phyloP scores from a whole-genome alignment of 2,888 invertebrate species.

The Melanotus villosus region DNA sequence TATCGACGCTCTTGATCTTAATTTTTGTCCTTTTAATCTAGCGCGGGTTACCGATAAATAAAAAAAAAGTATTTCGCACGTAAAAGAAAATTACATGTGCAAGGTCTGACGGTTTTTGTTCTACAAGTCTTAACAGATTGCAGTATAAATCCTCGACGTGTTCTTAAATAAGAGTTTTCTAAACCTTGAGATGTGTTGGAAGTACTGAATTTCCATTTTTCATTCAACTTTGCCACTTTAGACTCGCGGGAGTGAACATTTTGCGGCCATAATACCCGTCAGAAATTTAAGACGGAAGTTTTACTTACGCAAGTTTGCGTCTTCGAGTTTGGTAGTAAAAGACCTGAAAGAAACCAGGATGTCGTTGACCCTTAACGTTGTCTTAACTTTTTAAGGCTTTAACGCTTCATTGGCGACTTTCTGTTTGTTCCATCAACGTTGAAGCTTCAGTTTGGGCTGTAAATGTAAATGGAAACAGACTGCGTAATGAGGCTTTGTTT shows the following conservation, averaged over 20 bases:
- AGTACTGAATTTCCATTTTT: constrained; percentile 18
- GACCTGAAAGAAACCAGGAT: constrained; percentile 29
- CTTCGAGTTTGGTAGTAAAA: constrained; percentile 19
- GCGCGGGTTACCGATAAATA: too few relatives aligned
- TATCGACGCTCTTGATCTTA: background rate
- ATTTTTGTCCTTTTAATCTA: background rate
- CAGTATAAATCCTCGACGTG: constrained; percentile 6
- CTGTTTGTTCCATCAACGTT: constrained; percentile 34
- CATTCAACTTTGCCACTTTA: constrained; percentile 17
- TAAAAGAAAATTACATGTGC: too few relatives aligned
- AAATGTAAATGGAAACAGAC: constrained; percentile 16
- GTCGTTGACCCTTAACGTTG: constrained; percentile 36
- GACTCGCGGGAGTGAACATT: background rate
- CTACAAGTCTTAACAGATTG: too few relatives aligned
- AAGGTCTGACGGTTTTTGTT: too few relatives aligned
- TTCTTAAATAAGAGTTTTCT: constrained; percentile 3
- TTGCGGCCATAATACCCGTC: background rate
- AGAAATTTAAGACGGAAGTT: constrained; percentile 21
- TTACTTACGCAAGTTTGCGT: constrained; percentile 7
- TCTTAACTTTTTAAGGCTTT: constrained; percentile 37
- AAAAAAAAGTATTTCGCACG: too few relatives aligned
- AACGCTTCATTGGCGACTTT: constrained; percentile 37
- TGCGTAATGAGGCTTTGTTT: constrained; percentile 23
- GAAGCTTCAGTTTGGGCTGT: background rate
- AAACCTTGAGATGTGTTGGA: too few relatives aligned